These are phyloP conservation scores for Amphipyra tragopoginis DNA, from an alignment of 2,888 invertebrate genomes.

Conservation along the genomic window DNA sequence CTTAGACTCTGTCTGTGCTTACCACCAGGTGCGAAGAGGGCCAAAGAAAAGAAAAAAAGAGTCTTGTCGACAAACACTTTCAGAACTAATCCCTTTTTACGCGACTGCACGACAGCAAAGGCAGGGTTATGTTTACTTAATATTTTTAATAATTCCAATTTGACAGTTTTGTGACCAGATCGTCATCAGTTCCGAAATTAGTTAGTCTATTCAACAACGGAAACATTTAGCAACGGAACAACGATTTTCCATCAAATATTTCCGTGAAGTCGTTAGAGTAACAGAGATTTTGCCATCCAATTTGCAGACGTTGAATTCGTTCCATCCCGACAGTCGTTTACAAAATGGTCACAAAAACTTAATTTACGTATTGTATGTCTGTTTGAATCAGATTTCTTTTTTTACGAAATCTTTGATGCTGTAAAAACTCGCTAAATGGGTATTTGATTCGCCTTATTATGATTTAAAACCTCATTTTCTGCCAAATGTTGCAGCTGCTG, in stretches of 20 bases:
- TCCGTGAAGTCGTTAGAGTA: constrained; percentile 18
- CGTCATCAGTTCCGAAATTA: not conserved
- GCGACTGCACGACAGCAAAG: no score
- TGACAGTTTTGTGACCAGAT: not conserved
- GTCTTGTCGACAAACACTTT: no score
- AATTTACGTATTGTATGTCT: constrained; percentile 38
- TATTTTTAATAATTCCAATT: not conserved
- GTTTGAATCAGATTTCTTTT: constrained; percentile 32
- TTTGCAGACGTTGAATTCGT: constrained; percentile 37
- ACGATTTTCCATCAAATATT: constrained; percentile 7
- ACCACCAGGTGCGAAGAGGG: no score
- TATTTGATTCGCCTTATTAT: constrained; percentile 24
- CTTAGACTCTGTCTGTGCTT: no score
- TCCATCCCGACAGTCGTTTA: constrained; percentile 41
- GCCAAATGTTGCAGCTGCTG: constrained; percentile 2
- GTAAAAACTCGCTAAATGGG: constrained; percentile 17
- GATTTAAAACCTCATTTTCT: constrained; percentile 13
- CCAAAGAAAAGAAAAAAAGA: no score
- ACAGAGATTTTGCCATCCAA: constrained; percentile 29
- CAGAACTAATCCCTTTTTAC: no score
- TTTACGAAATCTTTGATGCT: constrained; percentile 39
- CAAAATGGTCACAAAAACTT: constrained; percentile 44
- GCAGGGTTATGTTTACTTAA: no score
- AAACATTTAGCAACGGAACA: constrained; percentile 25
- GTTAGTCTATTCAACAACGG: constrained; percentile 2